Evolutionary conservation across 2,113 vertebrate genomes (phyloP).

Genomic region (Pangasianodon gigas): DNA sequence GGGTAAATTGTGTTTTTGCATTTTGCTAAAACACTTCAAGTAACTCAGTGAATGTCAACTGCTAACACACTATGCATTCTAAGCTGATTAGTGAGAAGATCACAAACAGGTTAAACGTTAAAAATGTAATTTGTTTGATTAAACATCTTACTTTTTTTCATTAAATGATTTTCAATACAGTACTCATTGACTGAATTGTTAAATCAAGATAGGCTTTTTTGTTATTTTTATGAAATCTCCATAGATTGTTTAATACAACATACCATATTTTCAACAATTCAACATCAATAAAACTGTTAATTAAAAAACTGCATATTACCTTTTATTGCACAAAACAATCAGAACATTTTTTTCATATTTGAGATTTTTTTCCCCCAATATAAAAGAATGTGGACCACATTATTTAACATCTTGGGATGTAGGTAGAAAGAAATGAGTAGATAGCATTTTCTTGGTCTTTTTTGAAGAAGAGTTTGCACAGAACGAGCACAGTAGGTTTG

Average conservation of each 20-base stretch:
- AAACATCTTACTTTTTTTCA: not conserved
- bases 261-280: slow-evolving; percentile 81
- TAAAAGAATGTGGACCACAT: slow-evolving; percentile 79
- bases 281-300: slow-evolving; percentile 80
- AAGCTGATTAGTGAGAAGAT: not conserved
- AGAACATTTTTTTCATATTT: slow-evolving; percentile 72
- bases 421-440: slow-evolving; percentile 47
- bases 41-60: not conserved
- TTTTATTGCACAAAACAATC: slow-evolving; percentile 83
- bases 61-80: not conserved
- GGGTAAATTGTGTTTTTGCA: not conserved
- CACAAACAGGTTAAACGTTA: not conserved
- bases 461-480: slow-evolving; percentile 20
- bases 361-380: slow-evolving; percentile 52
- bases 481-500: slow-evolving; percentile 33
- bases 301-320: slow-evolving; percentile 79
- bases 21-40: not conserved
- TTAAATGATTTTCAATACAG: not conserved
- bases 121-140: not conserved
- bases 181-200: not conserved
- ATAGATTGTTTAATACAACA: slow-evolving; percentile 83
- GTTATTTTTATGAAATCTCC: slow-evolving; percentile 70
- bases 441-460: slow-evolving; percentile 24
- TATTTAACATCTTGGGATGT: slow-evolving; percentile 68
- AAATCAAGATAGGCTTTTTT: slow-evolving; percentile 65